Evolutionary conservation across 2,888 invertebrate genomes (phyloP).

Genomic region (Campaea margaritaria): DNA sequence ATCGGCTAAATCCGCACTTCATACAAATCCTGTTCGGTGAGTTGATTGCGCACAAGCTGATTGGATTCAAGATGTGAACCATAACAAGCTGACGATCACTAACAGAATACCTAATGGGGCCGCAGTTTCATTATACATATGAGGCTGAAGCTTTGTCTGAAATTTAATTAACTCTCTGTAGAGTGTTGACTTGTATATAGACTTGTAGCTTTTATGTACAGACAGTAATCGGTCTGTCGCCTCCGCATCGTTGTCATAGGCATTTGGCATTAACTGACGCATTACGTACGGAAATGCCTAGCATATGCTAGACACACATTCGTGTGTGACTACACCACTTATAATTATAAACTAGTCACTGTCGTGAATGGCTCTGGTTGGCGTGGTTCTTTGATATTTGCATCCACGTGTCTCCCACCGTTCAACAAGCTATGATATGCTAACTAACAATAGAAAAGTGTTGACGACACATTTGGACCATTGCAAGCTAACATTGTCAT

Average conservation of each 20-base stretch:
- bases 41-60: slow-evolving; percentile 32
- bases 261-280: slow-evolving; percentile 15
- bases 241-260: slow-evolving; percentile 8
- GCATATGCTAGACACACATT: neutral
- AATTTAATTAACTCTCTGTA: slow-evolving; percentile 49
- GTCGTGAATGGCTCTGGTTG: no score
- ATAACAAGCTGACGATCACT: slow-evolving; percentile 25
- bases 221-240: neutral
- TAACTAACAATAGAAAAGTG: no score
- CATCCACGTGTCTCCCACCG: no score
- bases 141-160: slow-evolving; percentile 42
- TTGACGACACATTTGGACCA: no score
- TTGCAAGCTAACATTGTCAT: no score
- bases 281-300: slow-evolving; percentile 17
- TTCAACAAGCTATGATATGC: no score
- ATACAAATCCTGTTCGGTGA: slow-evolving; percentile 26
- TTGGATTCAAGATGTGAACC: slow-evolving; percentile 27
- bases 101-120: slow-evolving; percentile 23
- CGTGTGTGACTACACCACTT: neutral
- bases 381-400: no score
- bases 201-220: no score
- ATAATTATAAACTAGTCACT: no score
- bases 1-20: slow-evolving; percentile 16
- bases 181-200: no score
- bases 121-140: slow-evolving; percentile 28